Percentiles rank a stretch among this genome's conserved stretches.
Evolutionary conservation across 2,113 vertebrate species (phyloP).

Genomic region (Nipponia nippon): DNA sequence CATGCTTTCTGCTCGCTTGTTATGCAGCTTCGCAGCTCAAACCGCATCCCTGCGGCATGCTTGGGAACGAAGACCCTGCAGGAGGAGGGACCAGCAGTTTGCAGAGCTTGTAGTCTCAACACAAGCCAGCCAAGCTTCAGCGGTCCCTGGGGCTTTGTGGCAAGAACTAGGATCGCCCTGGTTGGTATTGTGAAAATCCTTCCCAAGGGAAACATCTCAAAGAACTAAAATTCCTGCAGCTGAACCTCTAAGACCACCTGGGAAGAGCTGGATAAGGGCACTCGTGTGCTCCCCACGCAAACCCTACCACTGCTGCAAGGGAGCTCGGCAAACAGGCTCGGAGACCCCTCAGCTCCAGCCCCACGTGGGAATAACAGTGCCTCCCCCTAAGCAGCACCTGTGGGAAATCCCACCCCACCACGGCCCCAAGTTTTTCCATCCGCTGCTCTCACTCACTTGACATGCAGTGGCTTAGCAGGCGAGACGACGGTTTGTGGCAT

Average conservation of each 20-base stretch:
- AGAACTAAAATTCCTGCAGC: background rate
- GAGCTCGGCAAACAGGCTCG: background rate
- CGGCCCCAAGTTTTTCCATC: background rate
- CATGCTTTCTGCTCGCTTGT: conserved; percentile 61
- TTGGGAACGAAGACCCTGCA: conserved; percentile 86
- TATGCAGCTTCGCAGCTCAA: conserved; percentile 78
- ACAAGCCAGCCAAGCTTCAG: background rate
- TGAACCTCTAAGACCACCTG: background rate
- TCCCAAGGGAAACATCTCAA: background rate
- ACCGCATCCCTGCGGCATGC: conserved; percentile 72
- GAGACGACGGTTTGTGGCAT: conserved; percentile 69
- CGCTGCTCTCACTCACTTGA: conserved; percentile 79
- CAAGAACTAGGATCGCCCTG: background rate
- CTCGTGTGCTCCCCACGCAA: background rate
- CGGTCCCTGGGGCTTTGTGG: background rate
- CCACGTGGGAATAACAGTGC: accelerated
- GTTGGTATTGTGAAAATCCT: background rate
- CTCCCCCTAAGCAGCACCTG: accelerated
- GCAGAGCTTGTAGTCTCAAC: background rate
- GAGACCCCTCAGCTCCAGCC: background rate
- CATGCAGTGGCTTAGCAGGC: conserved; percentile 73
- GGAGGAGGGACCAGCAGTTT: background rate
- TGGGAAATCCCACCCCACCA: background rate
- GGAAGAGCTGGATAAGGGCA: accelerated
- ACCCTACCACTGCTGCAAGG: background rate